phyloP scores from a whole-genome alignment of 2,113 vertebrate species.

The Antennarius striatus region DNA sequence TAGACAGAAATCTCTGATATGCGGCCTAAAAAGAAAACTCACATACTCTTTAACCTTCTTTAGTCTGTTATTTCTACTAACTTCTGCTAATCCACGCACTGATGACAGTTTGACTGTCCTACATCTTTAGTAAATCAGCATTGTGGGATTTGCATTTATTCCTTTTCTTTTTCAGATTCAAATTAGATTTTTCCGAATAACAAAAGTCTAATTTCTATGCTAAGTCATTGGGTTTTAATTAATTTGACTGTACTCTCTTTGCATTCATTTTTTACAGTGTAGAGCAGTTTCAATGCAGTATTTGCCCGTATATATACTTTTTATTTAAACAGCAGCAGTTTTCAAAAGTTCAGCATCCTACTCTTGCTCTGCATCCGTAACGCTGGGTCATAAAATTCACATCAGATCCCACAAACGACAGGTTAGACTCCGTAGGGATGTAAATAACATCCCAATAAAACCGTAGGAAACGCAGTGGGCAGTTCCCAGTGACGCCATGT shows the following conservation, averaged over 20 bases:
- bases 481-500: conserved; percentile 41
- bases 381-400: conserved; percentile 1
- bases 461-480: conserved; percentile 16
- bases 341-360: conserved; percentile 11
- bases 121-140: no score
- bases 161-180: no score
- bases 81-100: no score
- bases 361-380: background rate
- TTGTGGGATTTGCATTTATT: no score
- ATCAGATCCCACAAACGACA: background rate
- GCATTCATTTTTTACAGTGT: background rate
- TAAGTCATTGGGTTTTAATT: no score
- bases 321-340: no score
- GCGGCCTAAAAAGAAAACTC: conserved; percentile 6
- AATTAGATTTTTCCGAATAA: no score
- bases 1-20: conserved; percentile 1
- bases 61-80: no score
- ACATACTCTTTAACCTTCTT: background rate
- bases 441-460: conserved; percentile 15
- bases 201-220: no score
- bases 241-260: no score
- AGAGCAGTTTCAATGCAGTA: conserved; percentile 1
- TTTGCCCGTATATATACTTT: background rate
- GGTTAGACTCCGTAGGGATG: background rate
- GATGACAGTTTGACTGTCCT: no score